Percentiles rank a stretch among this genome's conserved stretches.
Conservation (phyloP, 2,113 vertebrate species). For the Callospermophilus lateralis region DNA sequence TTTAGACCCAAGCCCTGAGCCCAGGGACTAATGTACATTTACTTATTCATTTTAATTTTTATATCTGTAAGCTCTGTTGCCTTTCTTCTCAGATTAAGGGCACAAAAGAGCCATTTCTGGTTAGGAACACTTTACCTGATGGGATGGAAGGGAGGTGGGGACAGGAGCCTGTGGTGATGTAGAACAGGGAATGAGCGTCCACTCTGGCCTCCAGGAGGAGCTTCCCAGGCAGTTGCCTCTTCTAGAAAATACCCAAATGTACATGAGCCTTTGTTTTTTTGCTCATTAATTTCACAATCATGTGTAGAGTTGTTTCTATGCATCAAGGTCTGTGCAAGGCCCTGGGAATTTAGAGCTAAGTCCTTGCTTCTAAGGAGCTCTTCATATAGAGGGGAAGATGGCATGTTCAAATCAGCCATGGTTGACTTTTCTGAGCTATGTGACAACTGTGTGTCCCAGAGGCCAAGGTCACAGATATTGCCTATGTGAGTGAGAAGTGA, state of each 20-base stretch:
- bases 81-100: not conserved
- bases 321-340: not conserved
- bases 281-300: not conserved
- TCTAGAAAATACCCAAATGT: not conserved
- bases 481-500: not conserved
- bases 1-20: not conserved
- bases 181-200: fast-evolving
- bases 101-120: not conserved
- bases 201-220: fast-evolving
- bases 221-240: not conserved
- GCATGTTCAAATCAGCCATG: not conserved
- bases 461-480: not conserved
- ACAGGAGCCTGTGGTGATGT: fast-evolving
- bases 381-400: not conserved
- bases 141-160: not conserved
- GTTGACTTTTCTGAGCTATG: not conserved
- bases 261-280: fast-evolving
- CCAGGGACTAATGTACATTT: too few relatives aligned
- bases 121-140: not conserved
- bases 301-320: not conserved
- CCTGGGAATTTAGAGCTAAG: not conserved
- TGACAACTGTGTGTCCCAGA: not conserved
- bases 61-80: not conserved
- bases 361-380: not conserved
- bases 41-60: not conserved